phyloP scores from a whole-genome alignment of 2,888 invertebrate species.

The Stenurella melanura region DNA sequence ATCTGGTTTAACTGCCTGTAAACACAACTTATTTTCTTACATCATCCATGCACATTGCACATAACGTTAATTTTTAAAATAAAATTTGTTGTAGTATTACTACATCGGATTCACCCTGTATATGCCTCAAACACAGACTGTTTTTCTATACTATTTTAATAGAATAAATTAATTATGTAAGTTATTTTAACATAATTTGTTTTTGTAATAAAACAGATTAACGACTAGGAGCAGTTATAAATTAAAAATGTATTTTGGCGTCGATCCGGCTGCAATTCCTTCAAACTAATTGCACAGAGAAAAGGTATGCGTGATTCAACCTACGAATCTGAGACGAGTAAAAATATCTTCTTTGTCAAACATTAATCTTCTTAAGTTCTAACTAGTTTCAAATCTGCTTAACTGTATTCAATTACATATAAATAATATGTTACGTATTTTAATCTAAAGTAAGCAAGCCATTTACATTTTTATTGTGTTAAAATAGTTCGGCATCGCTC shows the following conservation, averaged over 20 bases:
- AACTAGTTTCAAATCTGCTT: conserved; percentile 18
- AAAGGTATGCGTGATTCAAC: conserved; percentile 1
- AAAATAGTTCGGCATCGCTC: not conserved
- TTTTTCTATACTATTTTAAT: not conserved
- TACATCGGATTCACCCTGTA: no score
- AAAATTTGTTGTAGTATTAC: no score
- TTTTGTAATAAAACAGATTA: not conserved
- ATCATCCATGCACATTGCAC: no score
- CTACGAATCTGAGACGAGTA: not conserved
- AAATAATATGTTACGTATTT: conserved; percentile 10
- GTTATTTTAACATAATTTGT: not conserved
- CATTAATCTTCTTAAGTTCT: conserved; percentile 17
- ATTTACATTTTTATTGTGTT: conserved; percentile 3
- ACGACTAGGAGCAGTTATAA: not conserved
- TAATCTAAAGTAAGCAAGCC: conserved; percentile 1
- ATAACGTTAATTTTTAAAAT: no score
- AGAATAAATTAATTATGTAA: not conserved
- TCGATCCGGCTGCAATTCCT: conserved; percentile 3
- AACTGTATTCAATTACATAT: conserved; percentile 21
- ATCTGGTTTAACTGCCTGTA: no score
- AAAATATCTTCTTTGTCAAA: conserved; percentile 15
- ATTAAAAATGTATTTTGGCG: not conserved
- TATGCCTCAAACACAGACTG: no score
- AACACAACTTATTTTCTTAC: no score
- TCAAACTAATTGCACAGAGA: not conserved